Evolutionary conservation across 2,113 vertebrate genomes (phyloP).

Genomic region (Hippocampus mohnikei): DNA sequence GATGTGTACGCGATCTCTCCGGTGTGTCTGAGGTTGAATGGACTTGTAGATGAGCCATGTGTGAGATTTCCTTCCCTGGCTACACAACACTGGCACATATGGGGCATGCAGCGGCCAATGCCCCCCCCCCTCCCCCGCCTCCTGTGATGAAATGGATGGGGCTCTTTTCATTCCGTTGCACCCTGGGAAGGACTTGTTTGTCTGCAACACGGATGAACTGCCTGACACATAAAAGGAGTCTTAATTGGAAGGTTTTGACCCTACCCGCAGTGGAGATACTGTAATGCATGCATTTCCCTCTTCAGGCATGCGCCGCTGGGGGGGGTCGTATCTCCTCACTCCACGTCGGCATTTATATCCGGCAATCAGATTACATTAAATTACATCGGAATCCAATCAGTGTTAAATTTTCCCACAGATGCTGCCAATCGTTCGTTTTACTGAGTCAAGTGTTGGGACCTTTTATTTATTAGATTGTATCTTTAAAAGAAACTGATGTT

Average conservation of each 20-base stretch:
- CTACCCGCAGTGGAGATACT: slow-evolving; percentile 22
- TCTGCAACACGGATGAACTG: slow-evolving; percentile 51
- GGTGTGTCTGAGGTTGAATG: not conserved
- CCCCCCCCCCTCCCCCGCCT: slow-evolving; percentile 35
- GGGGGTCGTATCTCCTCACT: slow-evolving; percentile 34
- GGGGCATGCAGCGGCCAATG: slow-evolving; percentile 22
- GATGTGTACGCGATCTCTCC: not conserved
- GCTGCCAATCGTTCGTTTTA: slow-evolving; percentile 10
- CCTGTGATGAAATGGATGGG: slow-evolving; percentile 44
- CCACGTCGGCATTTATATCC: not conserved
- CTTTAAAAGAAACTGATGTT: too few relatives aligned
- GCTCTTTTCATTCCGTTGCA: slow-evolving; percentile 53
- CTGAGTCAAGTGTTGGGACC: not conserved
- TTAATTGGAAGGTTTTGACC: slow-evolving; percentile 50
- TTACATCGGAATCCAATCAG: slow-evolving; percentile 22
- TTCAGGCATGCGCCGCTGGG: slow-evolving; percentile 16
- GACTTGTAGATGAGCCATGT: not conserved
- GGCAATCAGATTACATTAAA: not conserved
- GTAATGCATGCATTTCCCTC: slow-evolving; percentile 27
- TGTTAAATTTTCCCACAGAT: slow-evolving; percentile 22
- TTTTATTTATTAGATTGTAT: not conserved
- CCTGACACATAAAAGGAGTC: slow-evolving; percentile 42
- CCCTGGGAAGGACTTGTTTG: slow-evolving; percentile 51
- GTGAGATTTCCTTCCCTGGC: slow-evolving; percentile 12
- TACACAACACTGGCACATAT: slow-evolving; percentile 37